These are phyloP conservation scores for Eupithecia subfuscata DNA, from an alignment of 2,888 invertebrate genomes.

Conservation along the genomic window DNA sequence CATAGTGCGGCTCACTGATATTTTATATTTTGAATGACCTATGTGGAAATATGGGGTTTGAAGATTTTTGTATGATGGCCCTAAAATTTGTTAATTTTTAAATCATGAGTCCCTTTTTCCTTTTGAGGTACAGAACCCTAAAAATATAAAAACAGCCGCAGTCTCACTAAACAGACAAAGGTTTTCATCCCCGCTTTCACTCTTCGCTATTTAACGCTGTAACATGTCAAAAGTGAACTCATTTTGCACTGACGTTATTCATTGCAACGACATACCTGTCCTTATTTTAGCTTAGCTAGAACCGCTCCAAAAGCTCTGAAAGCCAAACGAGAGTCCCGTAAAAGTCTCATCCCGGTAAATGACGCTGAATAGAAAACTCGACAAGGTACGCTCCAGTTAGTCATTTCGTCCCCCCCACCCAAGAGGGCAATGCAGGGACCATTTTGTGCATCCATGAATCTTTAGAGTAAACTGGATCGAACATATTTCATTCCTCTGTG, in stretches of 20 bases:
- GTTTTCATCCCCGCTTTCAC: not conserved
- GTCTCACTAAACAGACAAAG: not conserved
- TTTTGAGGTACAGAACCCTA: too few species aligned
- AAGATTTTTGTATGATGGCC: too few species aligned
- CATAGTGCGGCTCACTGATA: too few species aligned
- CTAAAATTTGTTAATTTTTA: too few species aligned
- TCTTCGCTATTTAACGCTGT: not conserved
- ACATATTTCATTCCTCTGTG: too few species aligned
- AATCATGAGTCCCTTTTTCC: too few species aligned
- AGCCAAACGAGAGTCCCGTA: not conserved
- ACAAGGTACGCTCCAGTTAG: constrained; percentile 6
- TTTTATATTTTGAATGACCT: not conserved
- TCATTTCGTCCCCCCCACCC: not conserved
- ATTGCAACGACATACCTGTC: not conserved
- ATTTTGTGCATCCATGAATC: not conserved
- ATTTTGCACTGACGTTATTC: not conserved
- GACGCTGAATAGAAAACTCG: not conserved
- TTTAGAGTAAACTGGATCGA: too few species aligned
- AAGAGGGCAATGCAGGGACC: not conserved
- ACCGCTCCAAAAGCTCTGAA: not conserved
- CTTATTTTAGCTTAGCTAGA: not conserved
- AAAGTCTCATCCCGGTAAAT: not conserved
- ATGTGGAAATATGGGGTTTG: not conserved
- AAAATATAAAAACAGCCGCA: not conserved
- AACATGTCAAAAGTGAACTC: not conserved